Percentiles rank a stretch among this genome's conserved stretches.
Conservation (phyloP, 2,888 invertebrate species). For the Automeris io region DNA sequence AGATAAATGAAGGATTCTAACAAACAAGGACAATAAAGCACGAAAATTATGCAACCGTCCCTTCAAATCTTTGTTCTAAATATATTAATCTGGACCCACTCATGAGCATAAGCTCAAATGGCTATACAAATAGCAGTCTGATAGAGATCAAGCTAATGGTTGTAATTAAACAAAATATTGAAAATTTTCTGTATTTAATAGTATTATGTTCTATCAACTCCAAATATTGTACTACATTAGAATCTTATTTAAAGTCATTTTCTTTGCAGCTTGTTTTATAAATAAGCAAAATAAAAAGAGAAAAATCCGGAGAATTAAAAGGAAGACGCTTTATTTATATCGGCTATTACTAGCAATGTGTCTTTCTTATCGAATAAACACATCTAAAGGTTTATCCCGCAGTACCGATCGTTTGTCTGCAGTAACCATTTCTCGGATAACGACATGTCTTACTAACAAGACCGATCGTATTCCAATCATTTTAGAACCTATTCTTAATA, state of each 20-base stretch:
- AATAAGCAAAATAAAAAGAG: too few relatives aligned
- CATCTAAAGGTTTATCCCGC: not conserved
- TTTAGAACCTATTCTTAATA: too few relatives aligned
- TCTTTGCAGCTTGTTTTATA: too few relatives aligned
- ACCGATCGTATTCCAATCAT: not conserved
- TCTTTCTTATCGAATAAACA: conserved; percentile 3
- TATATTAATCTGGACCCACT: not conserved
- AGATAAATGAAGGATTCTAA: not conserved
- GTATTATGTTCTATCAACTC: too few relatives aligned
- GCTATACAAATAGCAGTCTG: too few relatives aligned
- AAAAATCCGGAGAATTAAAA: too few relatives aligned
- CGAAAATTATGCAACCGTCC: not conserved
- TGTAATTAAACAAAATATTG: too few relatives aligned
- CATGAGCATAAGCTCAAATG: too few relatives aligned
- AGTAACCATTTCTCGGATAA: not conserved
- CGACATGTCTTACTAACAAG: not conserved
- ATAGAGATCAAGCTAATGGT: too few relatives aligned
- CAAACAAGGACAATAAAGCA: not conserved
- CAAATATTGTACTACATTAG: too few relatives aligned
- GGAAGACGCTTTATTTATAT: conserved; percentile 1
- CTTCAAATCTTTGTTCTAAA: not conserved
- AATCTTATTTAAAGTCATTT: too few relatives aligned
- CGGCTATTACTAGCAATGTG: conserved; percentile 1
- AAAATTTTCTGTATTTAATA: too few relatives aligned
- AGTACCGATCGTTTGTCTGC: not conserved